A percentile compares a stretch with the other conserved stretches of the same genome.
phyloP scores from a whole-genome alignment of 2,113 vertebrate species.

The Petrocephalus zakoni region DNA sequence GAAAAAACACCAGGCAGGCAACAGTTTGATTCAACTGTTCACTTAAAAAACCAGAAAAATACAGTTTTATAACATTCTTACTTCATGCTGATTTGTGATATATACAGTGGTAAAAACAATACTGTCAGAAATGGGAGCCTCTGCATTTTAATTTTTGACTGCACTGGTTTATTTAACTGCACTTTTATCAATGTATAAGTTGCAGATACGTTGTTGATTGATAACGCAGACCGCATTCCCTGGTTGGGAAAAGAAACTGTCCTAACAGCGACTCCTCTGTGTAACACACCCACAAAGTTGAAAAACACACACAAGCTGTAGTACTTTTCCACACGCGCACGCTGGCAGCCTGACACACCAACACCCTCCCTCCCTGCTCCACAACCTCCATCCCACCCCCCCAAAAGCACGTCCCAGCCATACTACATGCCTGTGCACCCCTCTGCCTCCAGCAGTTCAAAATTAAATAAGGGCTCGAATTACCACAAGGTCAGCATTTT shows the following conservation, averaged over 20 bases:
- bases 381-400: conserved; percentile 21
- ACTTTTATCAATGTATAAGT: neutral
- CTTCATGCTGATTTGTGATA: neutral
- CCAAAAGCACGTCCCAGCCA: conserved; percentile 31
- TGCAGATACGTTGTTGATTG: neutral
- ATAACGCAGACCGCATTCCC: neutral
- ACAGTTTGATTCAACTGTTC: neutral
- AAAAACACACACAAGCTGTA: conserved; percentile 3
- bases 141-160: neutral
- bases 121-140: neutral
- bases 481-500: conserved; percentile 25
- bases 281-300: neutral
- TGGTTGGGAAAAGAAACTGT: neutral
- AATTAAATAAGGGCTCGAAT: conserved; percentile 26
- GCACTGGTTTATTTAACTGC: neutral
- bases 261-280: conserved; percentile 18
- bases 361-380: neutral
- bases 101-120: neutral
- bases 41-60: neutral
- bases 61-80: neutral
- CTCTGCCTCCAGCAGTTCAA: conserved; percentile 14
- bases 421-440: conserved; percentile 23
- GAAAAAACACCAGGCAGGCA: neutral
- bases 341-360: neutral
- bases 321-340: conserved; percentile 19